phyloP scores from a whole-genome alignment of 1,140 invertebrate species.

The Battus philenor region DNA sequence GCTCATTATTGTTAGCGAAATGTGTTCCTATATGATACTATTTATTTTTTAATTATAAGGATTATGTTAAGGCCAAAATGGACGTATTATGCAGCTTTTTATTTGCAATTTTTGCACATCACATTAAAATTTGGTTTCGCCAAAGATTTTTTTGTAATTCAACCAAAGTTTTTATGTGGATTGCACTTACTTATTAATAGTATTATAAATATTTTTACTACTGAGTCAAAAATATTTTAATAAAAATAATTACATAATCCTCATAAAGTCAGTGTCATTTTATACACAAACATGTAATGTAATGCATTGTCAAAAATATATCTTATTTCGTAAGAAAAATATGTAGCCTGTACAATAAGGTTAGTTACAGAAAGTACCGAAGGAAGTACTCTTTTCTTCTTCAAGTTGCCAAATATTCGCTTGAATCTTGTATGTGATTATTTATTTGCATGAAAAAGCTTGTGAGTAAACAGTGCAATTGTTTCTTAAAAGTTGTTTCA shows the following conservation, averaged over 20 bases:
- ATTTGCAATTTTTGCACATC: constrained; percentile 5
- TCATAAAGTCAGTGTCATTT: too few relatives aligned
- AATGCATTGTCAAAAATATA: too few relatives aligned
- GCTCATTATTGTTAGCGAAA: constrained; percentile 4
- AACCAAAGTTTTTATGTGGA: constrained; percentile 14
- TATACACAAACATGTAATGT: too few relatives aligned
- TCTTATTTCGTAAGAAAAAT: too few relatives aligned
- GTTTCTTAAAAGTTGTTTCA: constrained; percentile 42
- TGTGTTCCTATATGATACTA: constrained; percentile 1
- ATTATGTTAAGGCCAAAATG: neutral
- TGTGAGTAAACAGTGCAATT: constrained; percentile 67
- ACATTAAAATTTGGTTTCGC: constrained; percentile 13
- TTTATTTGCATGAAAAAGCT: constrained; percentile 71
- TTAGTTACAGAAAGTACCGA: too few relatives aligned
- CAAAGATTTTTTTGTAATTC: constrained; percentile 16
- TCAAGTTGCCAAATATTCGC: constrained; percentile 68
- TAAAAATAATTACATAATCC: too few relatives aligned
- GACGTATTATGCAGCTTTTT: neutral
- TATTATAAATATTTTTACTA: constrained; percentile 9
- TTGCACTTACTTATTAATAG: constrained; percentile 4
- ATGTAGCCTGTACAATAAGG: too few relatives aligned
- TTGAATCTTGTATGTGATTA: constrained; percentile 71
- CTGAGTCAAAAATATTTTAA: too few relatives aligned
- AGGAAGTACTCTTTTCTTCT: too few relatives aligned
- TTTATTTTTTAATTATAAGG: neutral